Base-by-base conservation (phyloP, 2,113 vertebrate species). In the Capreolus pygargus region DNA sequence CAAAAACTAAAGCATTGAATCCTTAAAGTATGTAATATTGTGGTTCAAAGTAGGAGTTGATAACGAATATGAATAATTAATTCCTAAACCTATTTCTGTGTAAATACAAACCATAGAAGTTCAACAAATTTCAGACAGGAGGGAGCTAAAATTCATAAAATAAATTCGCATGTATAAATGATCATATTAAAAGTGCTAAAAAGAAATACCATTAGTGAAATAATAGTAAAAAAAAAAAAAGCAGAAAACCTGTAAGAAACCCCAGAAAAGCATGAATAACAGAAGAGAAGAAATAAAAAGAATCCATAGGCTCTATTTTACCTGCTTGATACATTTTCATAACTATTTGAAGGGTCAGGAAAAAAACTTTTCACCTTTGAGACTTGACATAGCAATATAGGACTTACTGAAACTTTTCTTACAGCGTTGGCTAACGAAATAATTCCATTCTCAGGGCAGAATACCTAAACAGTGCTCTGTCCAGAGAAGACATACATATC, bases 141-240 rank as follows among this genome's bases (percentile, higher is more conserved):
- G 0, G 1, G 92, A 94, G 86, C 43, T 95, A 95, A 93, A 95
- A 86, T 27, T 89, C 88, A 96, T 83, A 54, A 88, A 83, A 70
- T 4, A 3, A 64, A 30, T 39, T 54, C 28, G 1, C 45, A 93
- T 50, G 16, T 89, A 89, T 96, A 94, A 93, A 94, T 94, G 67
- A 97, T 88, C 47, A 47, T 60, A 55, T 58, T 81, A 78, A 11
- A 43, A 96, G 94, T 76, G 79, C 86, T 70, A 91, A 81, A 13
- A 45, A 95, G 43, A 97, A 98, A 91, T 55, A 91, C 79, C 93
- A 83, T 28, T 97, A 93, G 86, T 25, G 95, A 91, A 86, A 27
- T 64, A 93, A 85, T 7, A 7, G n/a, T 33, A n/a, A n/a, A 64
- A 61, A 92, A 67, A 64, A 61, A 64, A 64, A 58, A 94, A 67